Percentiles rank a stretch among this genome's conserved stretches.
Evolutionary conservation across 1,140 invertebrate species (phyloP).

Genomic region (Rhagoletis pomonella): DNA sequence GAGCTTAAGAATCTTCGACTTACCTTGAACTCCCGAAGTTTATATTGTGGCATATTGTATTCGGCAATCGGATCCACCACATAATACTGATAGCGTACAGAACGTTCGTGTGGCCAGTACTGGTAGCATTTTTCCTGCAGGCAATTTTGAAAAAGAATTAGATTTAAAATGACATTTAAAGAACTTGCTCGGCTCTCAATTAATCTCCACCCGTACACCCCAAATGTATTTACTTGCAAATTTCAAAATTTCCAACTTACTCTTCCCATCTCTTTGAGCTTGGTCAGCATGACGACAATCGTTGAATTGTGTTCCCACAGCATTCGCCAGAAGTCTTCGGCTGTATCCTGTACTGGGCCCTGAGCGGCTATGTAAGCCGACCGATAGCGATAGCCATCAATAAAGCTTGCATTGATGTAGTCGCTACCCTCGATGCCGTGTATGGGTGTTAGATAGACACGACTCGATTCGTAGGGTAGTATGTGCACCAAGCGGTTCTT

Average conservation of each 20-base stretch:
- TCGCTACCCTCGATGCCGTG: constrained; percentile 96
- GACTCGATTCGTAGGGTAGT: constrained; percentile 95
- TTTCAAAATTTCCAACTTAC: constrained; percentile 76
- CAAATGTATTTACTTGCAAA: neutral
- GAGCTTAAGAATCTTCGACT: neutral
- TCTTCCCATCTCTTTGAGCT: constrained; percentile 96
- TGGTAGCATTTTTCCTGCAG: constrained; percentile 96
- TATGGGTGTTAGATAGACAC: constrained; percentile 94
- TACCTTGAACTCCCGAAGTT: constrained; percentile 97
- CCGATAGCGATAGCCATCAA: constrained; percentile 95
- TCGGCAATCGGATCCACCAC: constrained; percentile 99
- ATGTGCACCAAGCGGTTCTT: constrained; percentile 99
- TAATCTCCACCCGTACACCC: neutral
- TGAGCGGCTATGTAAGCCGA: constrained; percentile 98
- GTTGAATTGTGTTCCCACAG: constrained; percentile 99
- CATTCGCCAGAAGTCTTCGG: constrained; percentile 99
- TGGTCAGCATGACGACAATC: constrained; percentile 99
- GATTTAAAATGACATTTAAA: neutral
- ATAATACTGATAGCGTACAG: constrained; percentile 96
- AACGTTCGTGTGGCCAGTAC: constrained; percentile 98
- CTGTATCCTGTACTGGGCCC: constrained; percentile 95
- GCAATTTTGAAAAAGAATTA: neutral
- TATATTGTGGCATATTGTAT: constrained; percentile 99
- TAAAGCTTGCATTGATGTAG: constrained; percentile 99
- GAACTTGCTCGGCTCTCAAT: too few species aligned